A percentile compares a stretch with the other conserved stretches of the same genome.
phyloP scores from a whole-genome alignment of 1,140 invertebrate species.

The Trichonephila inaurata region DNA sequence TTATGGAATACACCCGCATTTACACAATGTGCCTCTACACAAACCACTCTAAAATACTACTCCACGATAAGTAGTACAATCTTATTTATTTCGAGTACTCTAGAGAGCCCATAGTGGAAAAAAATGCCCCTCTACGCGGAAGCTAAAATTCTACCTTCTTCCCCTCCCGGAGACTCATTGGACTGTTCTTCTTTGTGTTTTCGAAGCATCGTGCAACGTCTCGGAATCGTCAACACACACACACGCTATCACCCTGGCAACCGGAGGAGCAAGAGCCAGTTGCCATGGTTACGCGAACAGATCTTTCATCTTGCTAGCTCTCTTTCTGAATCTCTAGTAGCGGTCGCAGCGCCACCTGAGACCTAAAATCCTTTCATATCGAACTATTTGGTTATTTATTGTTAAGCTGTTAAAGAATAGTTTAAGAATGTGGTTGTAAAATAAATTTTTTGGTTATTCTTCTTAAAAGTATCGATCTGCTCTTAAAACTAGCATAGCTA shows the following conservation, averaged over 20 bases:
- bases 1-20: neutral
- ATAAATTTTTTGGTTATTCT: too few relatives aligned
- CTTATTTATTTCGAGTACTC: neutral
- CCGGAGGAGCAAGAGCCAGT: slow-evolving; percentile 69
- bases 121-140: neutral
- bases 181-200: slow-evolving; percentile 62
- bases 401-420: too few relatives aligned
- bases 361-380: neutral
- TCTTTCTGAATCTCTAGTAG: slow-evolving; percentile 12
- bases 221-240: slow-evolving; percentile 62
- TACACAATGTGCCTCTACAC: too few relatives aligned
- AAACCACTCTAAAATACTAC: neutral
- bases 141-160: slow-evolving; percentile 33
- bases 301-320: slow-evolving; percentile 57
- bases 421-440: too few relatives aligned
- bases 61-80: neutral
- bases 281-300: slow-evolving; percentile 63
- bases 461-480: too few relatives aligned
- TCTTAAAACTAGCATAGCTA: too few relatives aligned
- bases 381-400: neutral
- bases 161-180: slow-evolving; percentile 15
- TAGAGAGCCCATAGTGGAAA: neutral
- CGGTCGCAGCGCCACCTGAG: slow-evolving; percentile 45
- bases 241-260: slow-evolving; percentile 62
- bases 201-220: slow-evolving; percentile 64